Percentiles rank a stretch among this genome's conserved stretches.
phyloP scores from a whole-genome alignment of 2,888 invertebrate species.

The Drosophila anomelani region DNA sequence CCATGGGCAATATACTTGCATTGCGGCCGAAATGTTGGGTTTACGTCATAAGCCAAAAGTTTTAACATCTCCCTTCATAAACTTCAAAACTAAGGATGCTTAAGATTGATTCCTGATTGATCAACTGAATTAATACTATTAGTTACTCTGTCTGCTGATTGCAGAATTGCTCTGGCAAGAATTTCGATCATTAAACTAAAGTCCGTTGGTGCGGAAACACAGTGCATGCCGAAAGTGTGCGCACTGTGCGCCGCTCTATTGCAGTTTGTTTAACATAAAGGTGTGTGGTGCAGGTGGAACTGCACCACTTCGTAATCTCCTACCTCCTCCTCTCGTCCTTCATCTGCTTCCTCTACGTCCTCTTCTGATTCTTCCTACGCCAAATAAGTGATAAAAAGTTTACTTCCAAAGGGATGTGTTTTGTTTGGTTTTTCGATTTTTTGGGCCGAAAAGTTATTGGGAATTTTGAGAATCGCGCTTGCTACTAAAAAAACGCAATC shows the following conservation, averaged over 20 bases:
- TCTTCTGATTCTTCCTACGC: conserved; percentile 48
- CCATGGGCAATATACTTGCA: conserved; percentile 27
- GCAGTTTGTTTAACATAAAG: conserved; percentile 69
- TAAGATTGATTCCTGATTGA: conserved; percentile 54
- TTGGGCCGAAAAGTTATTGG: conserved; percentile 55
- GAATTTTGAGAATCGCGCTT: conserved; percentile 81
- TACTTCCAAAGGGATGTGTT: conserved; percentile 53
- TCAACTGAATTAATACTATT: conserved; percentile 49
- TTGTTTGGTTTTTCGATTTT: conserved; percentile 41
- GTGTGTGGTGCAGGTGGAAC: conserved; percentile 29
- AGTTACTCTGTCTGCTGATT: conserved; percentile 44
- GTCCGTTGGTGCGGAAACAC: conserved; percentile 46
- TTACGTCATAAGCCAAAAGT: conserved; percentile 73
- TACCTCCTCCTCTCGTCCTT: conserved; percentile 34
- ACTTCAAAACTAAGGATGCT: conserved; percentile 76
- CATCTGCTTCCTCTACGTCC: conserved; percentile 30
- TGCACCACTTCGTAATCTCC: conserved; percentile 48
- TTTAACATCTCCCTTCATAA: conserved; percentile 55
- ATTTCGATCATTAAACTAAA: conserved; percentile 41
- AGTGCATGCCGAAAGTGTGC: conserved; percentile 64
- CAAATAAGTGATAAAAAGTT: conserved; percentile 83
- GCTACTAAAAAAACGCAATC: conserved; percentile 85
- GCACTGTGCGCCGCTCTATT: conserved; percentile 77
- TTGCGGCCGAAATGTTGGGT: conserved; percentile 47
- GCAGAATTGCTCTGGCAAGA: conserved; percentile 40